These are phyloP conservation scores for Malurus leucopterus DNA, from an alignment of 2,797 vertebrate genomes.

Conservation along the genomic window DNA sequence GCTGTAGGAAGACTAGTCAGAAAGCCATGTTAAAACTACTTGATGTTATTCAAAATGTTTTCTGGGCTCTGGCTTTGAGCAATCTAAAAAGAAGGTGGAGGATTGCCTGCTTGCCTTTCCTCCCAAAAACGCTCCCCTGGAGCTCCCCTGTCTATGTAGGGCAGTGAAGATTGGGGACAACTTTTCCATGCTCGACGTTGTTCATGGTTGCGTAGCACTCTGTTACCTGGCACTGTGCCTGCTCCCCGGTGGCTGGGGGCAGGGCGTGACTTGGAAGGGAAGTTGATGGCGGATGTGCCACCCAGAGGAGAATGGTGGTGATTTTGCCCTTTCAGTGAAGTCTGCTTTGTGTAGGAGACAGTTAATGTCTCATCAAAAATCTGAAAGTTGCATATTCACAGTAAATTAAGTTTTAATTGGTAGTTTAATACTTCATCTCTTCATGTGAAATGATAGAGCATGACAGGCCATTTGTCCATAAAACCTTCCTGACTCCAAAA, in stretches of 20 bases:
- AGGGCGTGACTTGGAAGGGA: not conserved
- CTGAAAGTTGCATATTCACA: not conserved
- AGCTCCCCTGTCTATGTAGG: not conserved
- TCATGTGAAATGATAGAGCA: not conserved
- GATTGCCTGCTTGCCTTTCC: not conserved
- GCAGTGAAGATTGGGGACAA: not conserved
- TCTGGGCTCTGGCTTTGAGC: not conserved
- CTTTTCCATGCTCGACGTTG: fast-evolving
- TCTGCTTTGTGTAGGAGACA: not conserved
- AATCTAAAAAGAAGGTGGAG: not conserved
- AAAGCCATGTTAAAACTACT: not conserved
- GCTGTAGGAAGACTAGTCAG: not conserved
- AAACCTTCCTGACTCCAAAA: not conserved
- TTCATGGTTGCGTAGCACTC: not conserved
- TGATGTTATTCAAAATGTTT: not conserved
- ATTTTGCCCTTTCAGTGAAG: not conserved
- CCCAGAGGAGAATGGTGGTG: not conserved
- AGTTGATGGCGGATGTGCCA: fast-evolving
- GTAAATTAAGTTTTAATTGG: not conserved
- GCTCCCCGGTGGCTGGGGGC: not conserved
- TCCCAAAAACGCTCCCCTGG: fast-evolving
- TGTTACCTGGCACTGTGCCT: not conserved
- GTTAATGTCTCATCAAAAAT: not conserved
- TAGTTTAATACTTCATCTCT: not conserved
- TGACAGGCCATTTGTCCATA: not conserved